A percentile compares a stretch with the other conserved stretches of the same genome.
phyloP scores from a whole-genome alignment of 2,888 invertebrate genomes.

The Rhodophaea formosa region DNA sequence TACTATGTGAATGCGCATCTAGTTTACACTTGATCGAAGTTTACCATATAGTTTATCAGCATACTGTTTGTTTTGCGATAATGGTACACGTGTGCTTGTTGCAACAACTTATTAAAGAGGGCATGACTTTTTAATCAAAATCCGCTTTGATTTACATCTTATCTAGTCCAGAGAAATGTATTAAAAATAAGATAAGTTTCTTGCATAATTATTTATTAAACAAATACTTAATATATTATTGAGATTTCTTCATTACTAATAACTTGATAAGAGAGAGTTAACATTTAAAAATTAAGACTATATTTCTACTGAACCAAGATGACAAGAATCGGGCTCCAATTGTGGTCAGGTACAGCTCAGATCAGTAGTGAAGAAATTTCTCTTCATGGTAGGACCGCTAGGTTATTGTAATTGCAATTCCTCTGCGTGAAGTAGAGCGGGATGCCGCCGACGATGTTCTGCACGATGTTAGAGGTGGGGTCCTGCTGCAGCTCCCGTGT shows the following conservation, averaged over 20 bases:
- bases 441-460: constrained; percentile 48
- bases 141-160: not conserved
- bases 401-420: not conserved
- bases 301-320: too few species aligned
- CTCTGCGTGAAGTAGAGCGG: constrained; percentile 45
- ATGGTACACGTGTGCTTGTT: not conserved
- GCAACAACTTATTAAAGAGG: not conserved
- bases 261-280: too few species aligned
- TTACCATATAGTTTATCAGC: too few species aligned
- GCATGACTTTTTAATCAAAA: not conserved
- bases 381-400: too few species aligned
- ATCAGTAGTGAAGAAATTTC: too few species aligned
- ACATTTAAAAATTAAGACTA: too few species aligned
- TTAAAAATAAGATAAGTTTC: not conserved
- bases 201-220: not conserved
- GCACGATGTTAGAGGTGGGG: constrained; percentile 49
- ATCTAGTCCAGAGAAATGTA: not conserved
- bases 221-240: not conserved
- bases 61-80: not conserved
- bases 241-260: constrained; percentile 1
- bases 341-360: too few species aligned
- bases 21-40: too few species aligned
- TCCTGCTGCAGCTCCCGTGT: constrained; percentile 40
- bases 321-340: too few species aligned
- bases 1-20: too few species aligned